Conservation (phyloP, 1,140 invertebrate genomes). For the Drosophila leontia region DNA sequence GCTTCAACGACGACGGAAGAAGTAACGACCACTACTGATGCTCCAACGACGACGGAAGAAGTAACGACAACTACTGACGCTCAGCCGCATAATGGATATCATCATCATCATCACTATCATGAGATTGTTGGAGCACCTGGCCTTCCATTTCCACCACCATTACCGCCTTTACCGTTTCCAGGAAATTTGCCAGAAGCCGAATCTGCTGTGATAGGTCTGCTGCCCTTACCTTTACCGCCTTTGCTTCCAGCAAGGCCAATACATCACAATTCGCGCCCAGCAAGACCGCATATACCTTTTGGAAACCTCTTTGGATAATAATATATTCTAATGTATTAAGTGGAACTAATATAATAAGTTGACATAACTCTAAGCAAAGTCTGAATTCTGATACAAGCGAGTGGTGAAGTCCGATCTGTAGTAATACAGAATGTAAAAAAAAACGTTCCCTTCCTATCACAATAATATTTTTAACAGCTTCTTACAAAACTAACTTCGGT, state of each 20-base stretch:
- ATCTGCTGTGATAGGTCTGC: constrained; percentile 17
- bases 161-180: constrained; percentile 1
- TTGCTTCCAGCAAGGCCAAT: not conserved
- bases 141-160: constrained; percentile 9
- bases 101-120: constrained; percentile 18
- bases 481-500: too few species aligned
- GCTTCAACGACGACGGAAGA: constrained; percentile 1
- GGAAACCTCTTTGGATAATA: constrained; percentile 20
- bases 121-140: not conserved
- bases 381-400: not conserved
- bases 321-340: not conserved
- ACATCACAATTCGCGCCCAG: not conserved
- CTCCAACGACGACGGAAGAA: constrained; percentile 1
- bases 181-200: constrained; percentile 11
- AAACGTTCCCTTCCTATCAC: too few species aligned
- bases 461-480: too few species aligned
- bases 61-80: not conserved
- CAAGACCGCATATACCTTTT: not conserved
- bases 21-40: not conserved
- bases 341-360: too few species aligned
- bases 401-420: too few species aligned
- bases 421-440: too few species aligned
- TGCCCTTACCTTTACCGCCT: constrained; percentile 9
- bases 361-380: not conserved
- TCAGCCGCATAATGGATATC: not conserved